Evolutionary conservation across 2,113 vertebrate species (phyloP).

Genomic region (Calyptommatus sinebrachiatus): DNA sequence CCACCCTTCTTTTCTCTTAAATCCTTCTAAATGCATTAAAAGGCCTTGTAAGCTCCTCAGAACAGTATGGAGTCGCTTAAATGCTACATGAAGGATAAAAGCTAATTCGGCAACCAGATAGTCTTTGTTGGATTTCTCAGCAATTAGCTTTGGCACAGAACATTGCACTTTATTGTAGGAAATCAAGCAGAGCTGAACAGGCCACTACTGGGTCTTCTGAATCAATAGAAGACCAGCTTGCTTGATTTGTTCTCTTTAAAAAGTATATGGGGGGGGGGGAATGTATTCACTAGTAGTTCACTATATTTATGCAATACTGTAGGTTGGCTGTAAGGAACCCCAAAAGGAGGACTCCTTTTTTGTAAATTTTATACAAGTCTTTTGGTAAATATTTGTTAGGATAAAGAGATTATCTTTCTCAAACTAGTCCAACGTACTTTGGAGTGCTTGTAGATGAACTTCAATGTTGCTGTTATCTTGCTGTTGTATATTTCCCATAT

Average conservation of each 20-base stretch:
- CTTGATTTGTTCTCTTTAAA: neutral
- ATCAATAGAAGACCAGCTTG: neutral
- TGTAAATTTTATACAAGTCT: neutral
- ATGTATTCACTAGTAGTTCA: neutral
- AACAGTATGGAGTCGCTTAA: neutral
- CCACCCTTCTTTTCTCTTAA: constrained; percentile 17
- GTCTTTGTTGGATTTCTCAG: constrained; percentile 14
- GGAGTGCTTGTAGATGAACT: no score
- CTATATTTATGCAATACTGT: neutral
- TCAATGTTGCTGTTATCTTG: no score
- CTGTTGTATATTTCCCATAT: no score
- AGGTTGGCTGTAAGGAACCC: neutral
- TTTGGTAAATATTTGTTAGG: neutral
- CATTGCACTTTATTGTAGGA: constrained; percentile 26
- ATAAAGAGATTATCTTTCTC: neutral
- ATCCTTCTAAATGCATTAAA: constrained; percentile 19
- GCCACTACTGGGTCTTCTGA: neutral
- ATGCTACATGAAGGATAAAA: neutral
- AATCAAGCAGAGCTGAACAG: constrained; percentile 6
- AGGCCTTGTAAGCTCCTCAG: constrained; percentile 20
- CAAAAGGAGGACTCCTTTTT: neutral
- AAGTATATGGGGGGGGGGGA: neutral
- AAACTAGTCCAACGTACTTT: neutral
- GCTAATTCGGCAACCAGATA: neutral
- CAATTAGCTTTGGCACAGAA: constrained; percentile 11